Evolutionary conservation across 2,888 invertebrate species (phyloP), one percentile per base, ranked within the genome.

Genomic region (Mellilla xanthometata): DNA sequence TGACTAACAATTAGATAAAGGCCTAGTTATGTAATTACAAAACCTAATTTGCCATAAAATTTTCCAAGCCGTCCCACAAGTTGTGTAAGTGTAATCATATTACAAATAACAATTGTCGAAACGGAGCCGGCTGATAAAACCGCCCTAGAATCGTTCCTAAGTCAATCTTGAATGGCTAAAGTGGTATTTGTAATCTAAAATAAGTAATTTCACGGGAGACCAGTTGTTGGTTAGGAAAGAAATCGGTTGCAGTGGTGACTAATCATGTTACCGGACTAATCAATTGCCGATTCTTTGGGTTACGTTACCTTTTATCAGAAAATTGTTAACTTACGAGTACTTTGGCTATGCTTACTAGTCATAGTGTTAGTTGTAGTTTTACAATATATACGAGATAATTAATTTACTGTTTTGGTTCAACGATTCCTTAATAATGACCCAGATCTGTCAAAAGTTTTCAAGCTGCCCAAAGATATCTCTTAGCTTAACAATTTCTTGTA

Each of bases 121-220:
- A 54, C 29, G 49, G 39, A 54, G 52, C 41, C 52, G 41, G 46
- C 48, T 40, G 49, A 51, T 53, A 42, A 39, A 53, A 46, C 46
- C 48, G 40, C 36, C 41, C 28, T 29, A 31, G 51, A 38, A 45
- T 40, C 42, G 38, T 35, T 12, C 32, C 9, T 52, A 44, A 42
- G 33, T 30, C 46, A 35, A 39, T 39, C 19, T 49, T 48, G 38
- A 58, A 56, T 52, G 36, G 39, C 27, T 46, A 56, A 56, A 58
- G 26, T 48, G 51, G 41, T 42, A 53, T 59, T 54, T 51, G 59
- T 49, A 55, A 54, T 40, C 38, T 53, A 36, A 60, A 59, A 58
- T 59, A 49, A 36, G 46, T 56, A 53, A 68, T 68, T 68, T 68
- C 69, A 68, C 68, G 68, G 62, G 48, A 13, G 42, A 50, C 46